Conservation (phyloP, 2,113 vertebrate genomes). For the Sinocyclocheilus anophthalmus region DNA sequence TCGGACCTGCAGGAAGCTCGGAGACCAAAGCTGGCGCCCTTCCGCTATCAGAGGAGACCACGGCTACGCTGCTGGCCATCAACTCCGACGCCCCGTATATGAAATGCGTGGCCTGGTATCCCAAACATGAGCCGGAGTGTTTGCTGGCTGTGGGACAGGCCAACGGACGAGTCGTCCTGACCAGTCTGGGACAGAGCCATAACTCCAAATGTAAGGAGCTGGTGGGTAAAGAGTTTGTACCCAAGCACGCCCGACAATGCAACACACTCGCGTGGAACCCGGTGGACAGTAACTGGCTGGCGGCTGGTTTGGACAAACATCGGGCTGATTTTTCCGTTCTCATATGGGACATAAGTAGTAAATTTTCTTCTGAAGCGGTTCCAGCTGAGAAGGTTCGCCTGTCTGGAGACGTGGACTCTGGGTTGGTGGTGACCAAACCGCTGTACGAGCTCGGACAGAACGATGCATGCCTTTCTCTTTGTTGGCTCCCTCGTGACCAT, state of each 20-base stretch:
- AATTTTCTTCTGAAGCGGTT: slow-evolving; percentile 85
- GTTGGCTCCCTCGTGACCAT: slow-evolving; percentile 95
- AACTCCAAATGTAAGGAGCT: slow-evolving; percentile 92
- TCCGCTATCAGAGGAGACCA: slow-evolving; percentile 88
- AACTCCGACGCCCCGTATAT: slow-evolving; percentile 97
- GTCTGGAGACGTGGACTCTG: slow-evolving; percentile 83
- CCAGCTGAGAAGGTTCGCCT: slow-evolving; percentile 89
- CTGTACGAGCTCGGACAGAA: slow-evolving; percentile 96
- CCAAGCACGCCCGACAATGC: slow-evolving; percentile 94
- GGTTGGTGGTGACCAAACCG: slow-evolving; percentile 90
- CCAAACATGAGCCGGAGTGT: slow-evolving; percentile 94
- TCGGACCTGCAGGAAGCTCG: slow-evolving; percentile 82
- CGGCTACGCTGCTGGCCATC: slow-evolving; percentile 90
- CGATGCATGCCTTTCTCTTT: slow-evolving; percentile 94
- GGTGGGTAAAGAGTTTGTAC: slow-evolving; percentile 97
- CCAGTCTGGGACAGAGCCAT: slow-evolving; percentile 94
- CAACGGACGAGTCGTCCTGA: slow-evolving; percentile 94
- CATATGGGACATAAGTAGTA: slow-evolving; percentile 97
- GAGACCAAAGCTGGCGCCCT: slow-evolving; percentile 90
- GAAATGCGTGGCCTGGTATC: slow-evolving; percentile 99
- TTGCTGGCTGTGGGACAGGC: slow-evolving; percentile 95
- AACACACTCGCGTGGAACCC: slow-evolving; percentile 98
- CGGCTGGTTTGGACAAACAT: slow-evolving; percentile 95
- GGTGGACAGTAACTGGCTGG: slow-evolving; percentile 90
- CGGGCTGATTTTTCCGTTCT: slow-evolving; percentile 95